Percentiles rank a stretch among this genome's conserved stretches.
These are phyloP conservation scores for Holcopasites calliopsidis DNA, from an alignment of 1,140 invertebrate species.

Conservation along the genomic window DNA sequence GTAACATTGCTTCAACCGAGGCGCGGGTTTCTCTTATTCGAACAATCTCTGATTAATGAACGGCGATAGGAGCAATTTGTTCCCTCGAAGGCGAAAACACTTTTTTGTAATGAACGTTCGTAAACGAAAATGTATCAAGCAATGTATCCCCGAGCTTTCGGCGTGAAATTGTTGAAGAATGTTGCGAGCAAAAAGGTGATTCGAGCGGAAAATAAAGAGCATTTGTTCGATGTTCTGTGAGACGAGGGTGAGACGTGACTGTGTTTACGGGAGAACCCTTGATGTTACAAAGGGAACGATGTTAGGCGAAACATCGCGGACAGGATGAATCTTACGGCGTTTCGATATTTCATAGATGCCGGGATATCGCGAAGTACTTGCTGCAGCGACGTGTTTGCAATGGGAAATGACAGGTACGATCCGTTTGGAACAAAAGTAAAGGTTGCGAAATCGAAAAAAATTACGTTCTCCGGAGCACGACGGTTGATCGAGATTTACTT, in stretches of 20 bases:
- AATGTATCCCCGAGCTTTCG: not conserved
- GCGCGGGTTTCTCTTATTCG: not conserved
- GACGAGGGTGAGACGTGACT: conserved; percentile 1
- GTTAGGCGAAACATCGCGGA: not conserved
- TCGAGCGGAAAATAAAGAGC: conserved; percentile 33
- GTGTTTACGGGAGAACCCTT: not conserved
- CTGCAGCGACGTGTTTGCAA: not conserved
- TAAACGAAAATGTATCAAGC: not conserved
- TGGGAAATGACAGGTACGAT: not conserved
- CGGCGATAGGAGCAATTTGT: not conserved
- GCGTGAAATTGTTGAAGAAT: not conserved
- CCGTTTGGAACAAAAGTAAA: not conserved
- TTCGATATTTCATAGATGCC: not conserved
- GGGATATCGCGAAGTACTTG: not conserved
- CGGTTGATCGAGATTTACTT: too few species aligned
- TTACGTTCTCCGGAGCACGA: not conserved
- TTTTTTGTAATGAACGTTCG: not conserved
- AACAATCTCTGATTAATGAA: not conserved
- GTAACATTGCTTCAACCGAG: not conserved
- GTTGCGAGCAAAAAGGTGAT: not conserved
- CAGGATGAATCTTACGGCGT: not conserved
- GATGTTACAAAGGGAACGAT: not conserved
- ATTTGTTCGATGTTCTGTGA: conserved; percentile 10
- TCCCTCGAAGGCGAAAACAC: too few species aligned
- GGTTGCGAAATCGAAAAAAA: not conserved